Evolutionary conservation across 2,113 vertebrate genomes (phyloP), one percentile per base, ranked within the genome.

Genomic region (Loxodonta africana): DNA sequence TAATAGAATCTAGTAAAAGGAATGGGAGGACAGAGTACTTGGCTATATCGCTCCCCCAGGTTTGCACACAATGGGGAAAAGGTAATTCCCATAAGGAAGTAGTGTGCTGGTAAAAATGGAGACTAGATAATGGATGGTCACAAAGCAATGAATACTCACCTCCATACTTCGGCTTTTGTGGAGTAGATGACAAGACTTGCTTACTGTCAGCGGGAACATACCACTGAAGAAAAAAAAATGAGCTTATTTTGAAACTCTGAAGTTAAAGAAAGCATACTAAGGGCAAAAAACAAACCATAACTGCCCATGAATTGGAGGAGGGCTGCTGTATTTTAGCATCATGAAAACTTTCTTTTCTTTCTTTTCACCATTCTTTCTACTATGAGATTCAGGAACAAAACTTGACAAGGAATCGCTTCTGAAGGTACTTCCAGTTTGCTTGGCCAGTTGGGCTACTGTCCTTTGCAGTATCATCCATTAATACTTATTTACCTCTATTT

Each of bases 121-220:
- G 80, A 80, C 83, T 46, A 25, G 48, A 46, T 73, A 14, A 9
- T 83, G 28, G 21, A 6, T 51, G 62, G 23, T 7, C 15, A 37
- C 73, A 53, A 80, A 83, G 76, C 10, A 90, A 37, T n/a, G 60
- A 44, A 82, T 28, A 7, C 8, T 41, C 2, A 25, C 14, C 2
- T 86, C 37, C 1, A 30, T 95, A 37, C 28, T 83, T 93, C 73
- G 69, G 30, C 14, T 67, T 96, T 93, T 81, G 25, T 96, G 65
- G 21, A 30, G 62, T 4, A 77, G 41, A 51, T 89, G 46, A 83
- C 26, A 37, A 92, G 33, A 87, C 37, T 92, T 74, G 65, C 4
- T 86, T 12, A 62, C 26, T 51, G 6, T 60, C 6, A 93, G 23
- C 1, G 71, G 74, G 3, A 95, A 18, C 3, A 57, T 67, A 76